phyloP scores from a whole-genome alignment of 1,140 invertebrate genomes.

The Pectinophora gossypiella region DNA sequence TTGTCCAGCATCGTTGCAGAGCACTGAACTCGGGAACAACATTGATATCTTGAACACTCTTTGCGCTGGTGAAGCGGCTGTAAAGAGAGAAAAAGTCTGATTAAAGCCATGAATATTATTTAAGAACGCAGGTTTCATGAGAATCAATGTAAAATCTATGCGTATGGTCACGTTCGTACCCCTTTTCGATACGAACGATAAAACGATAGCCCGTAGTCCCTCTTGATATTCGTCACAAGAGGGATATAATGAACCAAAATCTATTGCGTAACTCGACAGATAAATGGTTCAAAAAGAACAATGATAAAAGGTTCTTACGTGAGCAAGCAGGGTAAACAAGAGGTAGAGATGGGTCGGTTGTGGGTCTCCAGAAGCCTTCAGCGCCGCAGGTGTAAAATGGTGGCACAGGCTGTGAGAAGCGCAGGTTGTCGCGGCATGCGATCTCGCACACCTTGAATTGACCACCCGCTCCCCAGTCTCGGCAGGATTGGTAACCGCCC shows the following conservation, averaged over 20 bases:
- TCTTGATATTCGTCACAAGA: no score
- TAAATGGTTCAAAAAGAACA: no score
- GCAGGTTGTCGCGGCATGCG: conserved; percentile 87
- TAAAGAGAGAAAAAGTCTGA: conserved; percentile 29
- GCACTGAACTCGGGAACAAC: conserved; percentile 94
- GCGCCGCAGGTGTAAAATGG: conserved; percentile 97
- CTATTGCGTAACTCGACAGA: no score
- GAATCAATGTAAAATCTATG: no score
- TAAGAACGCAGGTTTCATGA: no score
- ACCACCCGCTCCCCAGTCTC: conserved; percentile 96
- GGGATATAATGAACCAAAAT: no score
- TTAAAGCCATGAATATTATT: no score
- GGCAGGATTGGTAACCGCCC: conserved; percentile 92
- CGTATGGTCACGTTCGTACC: no score
- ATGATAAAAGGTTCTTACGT: conserved; percentile 81
- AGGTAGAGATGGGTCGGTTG: conserved; percentile 84
- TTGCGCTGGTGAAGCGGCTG: conserved; percentile 89
- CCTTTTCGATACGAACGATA: no score
- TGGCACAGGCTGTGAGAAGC: conserved; percentile 93
- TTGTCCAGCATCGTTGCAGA: conserved; percentile 95
- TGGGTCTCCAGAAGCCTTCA: conserved; percentile 97
- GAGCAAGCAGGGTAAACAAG: conserved; percentile 94
- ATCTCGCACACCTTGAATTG: conserved; percentile 96
- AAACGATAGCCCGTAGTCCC: no score
- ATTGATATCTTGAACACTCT: conserved; percentile 94